Percentiles rank a stretch among this genome's conserved stretches.
These are phyloP conservation scores for Botrylloides violaceus DNA, from an alignment of 23 tunicate species.

Conservation along the genomic window DNA sequence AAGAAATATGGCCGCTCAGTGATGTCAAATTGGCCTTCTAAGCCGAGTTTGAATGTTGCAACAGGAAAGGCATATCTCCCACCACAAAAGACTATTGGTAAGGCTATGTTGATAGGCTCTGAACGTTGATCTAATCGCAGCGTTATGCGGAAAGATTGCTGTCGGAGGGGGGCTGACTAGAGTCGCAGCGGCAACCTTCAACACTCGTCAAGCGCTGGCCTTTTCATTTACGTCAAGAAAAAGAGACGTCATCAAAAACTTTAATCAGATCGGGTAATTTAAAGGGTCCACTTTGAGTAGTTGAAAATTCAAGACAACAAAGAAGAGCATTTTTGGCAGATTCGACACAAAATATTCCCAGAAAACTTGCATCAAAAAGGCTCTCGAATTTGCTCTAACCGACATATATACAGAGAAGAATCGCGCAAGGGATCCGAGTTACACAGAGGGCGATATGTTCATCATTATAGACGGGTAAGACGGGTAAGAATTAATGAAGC, in stretches of 20 bases:
- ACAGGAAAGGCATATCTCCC: no score
- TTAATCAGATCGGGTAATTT: background rate
- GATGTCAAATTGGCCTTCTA: no score
- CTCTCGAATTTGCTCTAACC: conserved; percentile 23
- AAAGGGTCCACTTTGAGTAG: background rate
- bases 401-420: conserved; percentile 11
- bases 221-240: conserved; percentile 15
- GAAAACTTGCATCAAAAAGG: conserved; percentile 36
- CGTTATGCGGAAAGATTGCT: conserved; percentile 48
- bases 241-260: background rate
- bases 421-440: conserved; percentile 24
- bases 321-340: no score
- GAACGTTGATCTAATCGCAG: conserved; percentile 15
- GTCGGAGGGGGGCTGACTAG: conserved; percentile 34
- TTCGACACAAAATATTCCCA: conserved; percentile 13
- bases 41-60: no score
- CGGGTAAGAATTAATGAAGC: no score
- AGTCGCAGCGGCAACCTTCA: conserved; percentile 41
- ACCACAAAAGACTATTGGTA: no score
- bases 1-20: no score
- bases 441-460: conserved; percentile 58
- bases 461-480: conserved; percentile 72
- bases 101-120: no score
- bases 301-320: no score
- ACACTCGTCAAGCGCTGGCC: conserved; percentile 16